Base-by-base conservation (phyloP, 2,888 invertebrate genomes). In the Arrhopalites spinosus region DNA sequence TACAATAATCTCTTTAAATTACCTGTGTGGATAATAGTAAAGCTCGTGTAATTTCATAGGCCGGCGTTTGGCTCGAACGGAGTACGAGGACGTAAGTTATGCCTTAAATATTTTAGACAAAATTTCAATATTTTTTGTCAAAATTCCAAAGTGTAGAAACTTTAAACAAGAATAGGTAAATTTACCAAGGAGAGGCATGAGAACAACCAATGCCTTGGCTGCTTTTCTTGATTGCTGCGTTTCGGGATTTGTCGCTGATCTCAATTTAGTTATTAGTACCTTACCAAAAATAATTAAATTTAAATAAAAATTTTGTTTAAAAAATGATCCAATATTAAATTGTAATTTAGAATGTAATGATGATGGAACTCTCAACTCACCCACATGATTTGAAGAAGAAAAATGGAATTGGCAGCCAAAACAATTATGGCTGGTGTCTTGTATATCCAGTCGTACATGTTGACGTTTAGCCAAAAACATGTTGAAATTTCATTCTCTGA, bases 201-300 rank as follows among this genome's bases (percentile, higher is more conserved):
- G 88, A 29, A 97, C 95, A 30, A 96, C 87, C 47, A 96, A 89
- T 0, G 96, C 96, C 85, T 96, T 96, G 8, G 93, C 92, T 0
- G 95, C 95, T 86, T 95, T 95, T 79, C 93, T 89, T 85, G 93
- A 94, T 85, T 96, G 96, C 83, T 94, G 92, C 3, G 95, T 94
- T 86, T 96, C 96, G 70, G 93, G 88, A 0, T 93, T 93, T 84
- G 94, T 95, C 20, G 96, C 93, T 25, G 96, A 95, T 68, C 95
- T 90, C 5, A 96, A 89, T 84, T 97, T 96, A 43, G 95, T 96
- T 84, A 97, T 95, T 80, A 97, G 88, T 70, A 96, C 94, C 94
- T 95, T 86, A 81, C 85, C 79, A 82, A 82, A 79, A 85, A 82
- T n/a, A n/a, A n/a, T n/a, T n/a, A n/a, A n/a, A n/a, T n/a, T n/a